Conservation (phyloP, 92 coral and sea anemone species). For the Porites evermanni region DNA sequence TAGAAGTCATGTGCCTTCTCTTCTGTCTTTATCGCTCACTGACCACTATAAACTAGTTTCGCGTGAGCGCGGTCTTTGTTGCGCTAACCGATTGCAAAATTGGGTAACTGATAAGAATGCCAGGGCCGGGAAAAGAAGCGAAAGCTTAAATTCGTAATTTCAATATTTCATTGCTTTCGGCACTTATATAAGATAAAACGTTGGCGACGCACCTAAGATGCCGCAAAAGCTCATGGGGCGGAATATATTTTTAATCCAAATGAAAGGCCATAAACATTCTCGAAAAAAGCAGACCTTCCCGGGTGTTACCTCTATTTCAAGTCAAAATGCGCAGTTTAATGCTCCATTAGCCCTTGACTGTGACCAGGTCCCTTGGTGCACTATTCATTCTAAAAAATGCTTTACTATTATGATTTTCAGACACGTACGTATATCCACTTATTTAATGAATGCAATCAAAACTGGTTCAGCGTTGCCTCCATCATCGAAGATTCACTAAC, state of each 20-base stretch:
- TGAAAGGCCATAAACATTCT: background rate
- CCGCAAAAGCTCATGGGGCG: background rate
- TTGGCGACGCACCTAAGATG: background rate
- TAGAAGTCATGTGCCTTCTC: slow-evolving; percentile 8
- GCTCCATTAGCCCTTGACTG: background rate
- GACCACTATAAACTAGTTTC: slow-evolving; percentile 15
- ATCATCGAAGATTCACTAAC: background rate
- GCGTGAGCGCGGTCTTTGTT: background rate
- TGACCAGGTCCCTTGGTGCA: slow-evolving; percentile 12
- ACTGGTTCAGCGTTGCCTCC: no score
- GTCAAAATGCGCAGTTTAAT: no score
- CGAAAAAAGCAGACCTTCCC: background rate
- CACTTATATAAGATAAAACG: slow-evolving; percentile 6
- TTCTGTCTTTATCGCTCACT: slow-evolving; percentile 15
- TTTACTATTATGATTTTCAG: slow-evolving; percentile 32
- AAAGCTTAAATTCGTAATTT: slow-evolving; percentile 13
- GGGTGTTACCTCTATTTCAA: background rate
- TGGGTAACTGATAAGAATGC: slow-evolving; percentile 14
- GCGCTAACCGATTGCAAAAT: slow-evolving; percentile 15
- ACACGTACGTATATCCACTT: slow-evolving; percentile 25
- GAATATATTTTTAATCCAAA: background rate
- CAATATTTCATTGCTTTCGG: background rate
- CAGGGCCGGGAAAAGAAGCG: background rate
- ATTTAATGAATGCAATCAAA: slow-evolving; percentile 10
- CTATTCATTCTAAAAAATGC: slow-evolving; percentile 16